Evolutionary conservation across 2,797 vertebrate species (phyloP), one percentile per base, ranked within the genome.

Genomic region (Todus mexicanus): DNA sequence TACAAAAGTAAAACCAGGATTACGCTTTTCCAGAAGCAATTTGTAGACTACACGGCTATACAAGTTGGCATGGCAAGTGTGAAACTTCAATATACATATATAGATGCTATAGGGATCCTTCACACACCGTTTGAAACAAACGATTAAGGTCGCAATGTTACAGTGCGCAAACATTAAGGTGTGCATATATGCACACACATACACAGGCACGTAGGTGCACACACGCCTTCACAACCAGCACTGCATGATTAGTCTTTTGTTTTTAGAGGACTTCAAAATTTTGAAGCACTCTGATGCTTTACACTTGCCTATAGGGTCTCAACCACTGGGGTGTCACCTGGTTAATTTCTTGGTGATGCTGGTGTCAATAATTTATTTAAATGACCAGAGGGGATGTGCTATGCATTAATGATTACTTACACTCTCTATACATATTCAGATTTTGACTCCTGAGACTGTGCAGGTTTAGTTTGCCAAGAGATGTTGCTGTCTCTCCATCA

Each of bases 361-460:
- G 54, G 38, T 89, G 86, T 77, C 94, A 90, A 84, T 89, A 80
- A 93, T 89, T 85, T 70, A 93, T 96, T 92, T 83, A 63, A 87
- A 93, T 83, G 94, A 92, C 90, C 72, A 77, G 75, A 76, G 50
- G 79, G 54, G 66, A 76, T 1, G 5, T 90, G 89, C 42, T 84
- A 54, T 77, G 92, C 82, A 72, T 93, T 93, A 80, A 80, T 60
- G 78, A 84, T 87, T 75, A 35, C 72, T 87, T 87, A 56, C 0
- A 0, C 1, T 5, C 43, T 63, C 78, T 81, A 70, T 87, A 84
- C 73, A 89, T 83, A 89, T 91, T 90, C 95, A 92, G 84, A 92
- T 83, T 83, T 83, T 73, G 81, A 94, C 89, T 94, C 70, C 73
- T 47, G 87, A 87, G 92, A 74, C 83, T 35, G 31, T 40, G 68